Percentiles rank a stretch among this genome's conserved stretches.
Conservation (phyloP, 2,113 vertebrate genomes). For the Gavia stellata region DNA sequence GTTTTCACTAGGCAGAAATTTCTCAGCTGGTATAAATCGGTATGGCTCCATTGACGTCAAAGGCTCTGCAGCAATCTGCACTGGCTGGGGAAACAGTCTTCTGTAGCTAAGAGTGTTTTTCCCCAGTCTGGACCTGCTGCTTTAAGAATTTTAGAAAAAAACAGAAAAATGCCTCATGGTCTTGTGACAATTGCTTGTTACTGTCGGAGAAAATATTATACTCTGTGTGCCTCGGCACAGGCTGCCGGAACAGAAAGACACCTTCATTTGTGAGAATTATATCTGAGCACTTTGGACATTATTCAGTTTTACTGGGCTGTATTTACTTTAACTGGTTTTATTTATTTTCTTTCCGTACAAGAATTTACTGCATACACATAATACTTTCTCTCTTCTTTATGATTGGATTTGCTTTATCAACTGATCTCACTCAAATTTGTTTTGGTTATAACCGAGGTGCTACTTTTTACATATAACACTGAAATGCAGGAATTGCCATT, state of each 20-base stretch:
- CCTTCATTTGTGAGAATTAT: constrained; percentile 66
- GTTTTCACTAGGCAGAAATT: neutral
- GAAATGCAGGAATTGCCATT: neutral
- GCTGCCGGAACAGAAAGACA: constrained; percentile 43
- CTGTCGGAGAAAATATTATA: constrained; percentile 6
- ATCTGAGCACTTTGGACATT: constrained; percentile 45
- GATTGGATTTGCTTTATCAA: constrained; percentile 46
- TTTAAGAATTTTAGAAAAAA: constrained; percentile 29
- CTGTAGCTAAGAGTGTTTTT: neutral
- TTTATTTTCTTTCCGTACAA: constrained; percentile 17
- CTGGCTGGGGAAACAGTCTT: neutral
- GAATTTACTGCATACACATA: constrained; percentile 22
- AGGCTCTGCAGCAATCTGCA: constrained; percentile 25
- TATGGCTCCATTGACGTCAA: constrained; percentile 3
- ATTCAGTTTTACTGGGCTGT: constrained; percentile 60
- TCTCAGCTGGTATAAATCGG: neutral
- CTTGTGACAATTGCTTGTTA: constrained; percentile 43
- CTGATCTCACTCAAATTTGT: constrained; percentile 40
- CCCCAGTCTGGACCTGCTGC: neutral
- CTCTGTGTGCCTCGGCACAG: neutral
- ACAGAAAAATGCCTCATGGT: neutral
- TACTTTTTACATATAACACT: constrained; percentile 10
- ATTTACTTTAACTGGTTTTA: constrained; percentile 63
- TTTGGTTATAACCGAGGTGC: constrained; percentile 20
- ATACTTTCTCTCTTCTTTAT: constrained; percentile 22